These are phyloP conservation scores for Romanogobio albipinnatus DNA, from an alignment of 2,113 vertebrate species.

Conservation along the genomic window DNA sequence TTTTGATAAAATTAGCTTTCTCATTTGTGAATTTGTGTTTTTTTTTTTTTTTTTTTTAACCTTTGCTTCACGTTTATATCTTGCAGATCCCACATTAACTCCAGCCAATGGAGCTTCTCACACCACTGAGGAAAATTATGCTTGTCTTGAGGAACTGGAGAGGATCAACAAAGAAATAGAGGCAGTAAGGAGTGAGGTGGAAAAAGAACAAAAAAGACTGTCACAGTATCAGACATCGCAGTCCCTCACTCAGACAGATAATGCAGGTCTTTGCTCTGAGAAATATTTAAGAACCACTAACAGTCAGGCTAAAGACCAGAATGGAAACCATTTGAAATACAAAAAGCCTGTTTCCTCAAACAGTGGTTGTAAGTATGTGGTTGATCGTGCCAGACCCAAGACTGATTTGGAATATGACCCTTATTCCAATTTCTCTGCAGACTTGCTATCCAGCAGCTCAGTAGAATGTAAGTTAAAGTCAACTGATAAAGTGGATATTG, in stretches of 20 bases:
- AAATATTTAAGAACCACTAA: conserved; percentile 31
- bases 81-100: conserved; percentile 48
- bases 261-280: background rate
- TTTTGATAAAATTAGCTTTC: background rate
- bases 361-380: conserved; percentile 67
- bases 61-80: conserved; percentile 35
- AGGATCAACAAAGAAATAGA: conserved; percentile 75
- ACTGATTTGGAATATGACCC: conserved; percentile 79
- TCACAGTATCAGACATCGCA: conserved; percentile 62
- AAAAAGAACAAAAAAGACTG: conserved; percentile 73
- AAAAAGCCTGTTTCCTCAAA: conserved; percentile 20
- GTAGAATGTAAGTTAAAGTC: conserved; percentile 48
- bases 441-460: conserved; percentile 62
- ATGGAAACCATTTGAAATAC: conserved; percentile 35
- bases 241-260: conserved; percentile 47
- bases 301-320: conserved; percentile 46
- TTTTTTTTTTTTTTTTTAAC: background rate
- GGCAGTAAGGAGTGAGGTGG: conserved; percentile 73
- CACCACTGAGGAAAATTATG: conserved; percentile 48
- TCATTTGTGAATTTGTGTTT: background rate
- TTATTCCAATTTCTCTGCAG: conserved; percentile 78
- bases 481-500: conserved; percentile 55
- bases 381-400: conserved; percentile 72
- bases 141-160: conserved; percentile 70
- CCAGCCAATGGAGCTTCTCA: background rate